Evolutionary conservation across 2,113 vertebrate genomes (phyloP), one percentile per base, ranked within the genome.

Genomic region (Gymnogyps californianus): DNA sequence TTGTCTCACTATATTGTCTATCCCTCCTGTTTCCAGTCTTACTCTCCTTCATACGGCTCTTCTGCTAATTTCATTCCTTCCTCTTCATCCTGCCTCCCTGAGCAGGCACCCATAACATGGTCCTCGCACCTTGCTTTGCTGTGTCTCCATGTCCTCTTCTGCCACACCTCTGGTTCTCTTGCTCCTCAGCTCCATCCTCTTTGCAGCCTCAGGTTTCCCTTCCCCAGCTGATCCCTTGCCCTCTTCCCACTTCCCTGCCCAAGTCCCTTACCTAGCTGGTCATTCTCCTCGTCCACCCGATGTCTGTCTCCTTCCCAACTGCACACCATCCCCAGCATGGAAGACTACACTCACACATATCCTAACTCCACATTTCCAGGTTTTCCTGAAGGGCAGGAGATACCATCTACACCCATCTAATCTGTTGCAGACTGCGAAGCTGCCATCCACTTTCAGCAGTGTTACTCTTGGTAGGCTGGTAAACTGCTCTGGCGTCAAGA

Each of bases 111-210:
- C 11, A 14, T 38, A 21, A 46, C 22, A 25, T 4, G 13, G 11
- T 61, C 3, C 42, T 83, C 2, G 0, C 1, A 11, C 10, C 1
- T 4, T 55, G 38, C 59, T 89, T 64, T 46, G 32, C 51, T 28
- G 6, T 42, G 26, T 58, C 42, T 57, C 51, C 32, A 5, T 4
- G 9, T 40, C 24, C 24, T 79, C 26, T 76, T 7, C 40, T 61
- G 18, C 34, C 31, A 67, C 1, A 2, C 5, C 16, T 36, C 26
- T 1, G 1, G 9, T 36, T 16, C 47, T 81, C 36, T 40, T 79
- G 34, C 26, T 74, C 19, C 69, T 75, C 38, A 79, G 25, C 28
- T 82, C 19, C 26, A n/a, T 31, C 21, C 7, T 75, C 52, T 72
- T 55, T 64, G 16, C 24, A 65, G 2, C 11, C 24, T 57, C 31